Evolutionary conservation across 1,140 invertebrate species (phyloP).

Genomic region (Bombus ignitus): DNA sequence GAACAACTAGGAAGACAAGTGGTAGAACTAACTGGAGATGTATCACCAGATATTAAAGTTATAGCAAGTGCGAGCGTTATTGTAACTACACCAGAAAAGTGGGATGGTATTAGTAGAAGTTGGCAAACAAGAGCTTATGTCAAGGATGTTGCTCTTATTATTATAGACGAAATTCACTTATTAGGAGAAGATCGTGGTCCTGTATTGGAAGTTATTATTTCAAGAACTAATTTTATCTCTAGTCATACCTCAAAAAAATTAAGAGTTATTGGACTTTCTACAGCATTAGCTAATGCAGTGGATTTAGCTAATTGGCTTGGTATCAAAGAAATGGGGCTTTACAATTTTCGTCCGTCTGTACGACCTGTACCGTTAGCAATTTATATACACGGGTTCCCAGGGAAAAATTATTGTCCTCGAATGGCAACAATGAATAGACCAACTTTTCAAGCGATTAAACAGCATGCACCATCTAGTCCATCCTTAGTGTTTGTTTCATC

Average conservation of each 20-base stretch:
- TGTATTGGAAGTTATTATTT: conserved; percentile 93
- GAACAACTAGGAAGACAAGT: conserved; percentile 91
- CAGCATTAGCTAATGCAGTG: conserved; percentile 97
- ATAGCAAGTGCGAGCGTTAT: conserved; percentile 95
- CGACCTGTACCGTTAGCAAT: conserved; percentile 98
- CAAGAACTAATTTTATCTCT: conserved; percentile 95
- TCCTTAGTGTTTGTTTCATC: conserved; percentile 98
- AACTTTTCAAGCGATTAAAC: conserved; percentile 97
- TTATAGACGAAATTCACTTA: conserved; percentile 99
- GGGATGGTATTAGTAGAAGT: conserved; percentile 98
- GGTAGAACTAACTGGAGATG: conserved; percentile 98
- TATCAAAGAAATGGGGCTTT: conserved; percentile 94
- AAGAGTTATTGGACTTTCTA: conserved; percentile 97
- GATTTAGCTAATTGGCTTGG: conserved; percentile 98
- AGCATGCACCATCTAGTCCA: conserved; percentile 95
- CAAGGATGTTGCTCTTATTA: conserved; percentile 94
- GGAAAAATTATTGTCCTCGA: conserved; percentile 99
- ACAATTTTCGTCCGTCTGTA: conserved; percentile 98
- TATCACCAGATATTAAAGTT: conserved; percentile 95
- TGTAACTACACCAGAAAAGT: conserved; percentile 99
- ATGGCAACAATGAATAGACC: conserved; percentile 99
- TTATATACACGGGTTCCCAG: conserved; percentile 95
- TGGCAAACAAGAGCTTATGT: conserved; percentile 99
- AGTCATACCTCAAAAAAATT: conserved; percentile 91
- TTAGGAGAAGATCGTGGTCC: conserved; percentile 95